Conservation (phyloP, 2,888 invertebrate species). For the Pogonocherus hispidulus region DNA sequence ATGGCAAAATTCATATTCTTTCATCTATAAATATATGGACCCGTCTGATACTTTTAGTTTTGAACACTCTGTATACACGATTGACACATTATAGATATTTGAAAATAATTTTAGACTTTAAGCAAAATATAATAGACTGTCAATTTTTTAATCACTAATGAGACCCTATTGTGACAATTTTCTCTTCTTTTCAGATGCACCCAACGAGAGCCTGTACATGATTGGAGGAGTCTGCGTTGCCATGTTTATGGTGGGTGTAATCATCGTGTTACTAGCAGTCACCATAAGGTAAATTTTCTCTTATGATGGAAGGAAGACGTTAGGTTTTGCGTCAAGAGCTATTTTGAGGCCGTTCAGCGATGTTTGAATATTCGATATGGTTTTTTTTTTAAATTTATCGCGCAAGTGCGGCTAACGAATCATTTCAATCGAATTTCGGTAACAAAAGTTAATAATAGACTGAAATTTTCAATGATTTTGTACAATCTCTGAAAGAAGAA, state of each 20-base stretch:
- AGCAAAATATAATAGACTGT: too few species aligned
- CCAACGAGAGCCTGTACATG: constrained; percentile 87
- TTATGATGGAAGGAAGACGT: constrained; percentile 32
- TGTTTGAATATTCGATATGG: constrained; percentile 1
- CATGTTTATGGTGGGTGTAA: constrained; percentile 85
- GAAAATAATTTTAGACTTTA: too few species aligned
- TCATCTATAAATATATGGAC: too few species aligned
- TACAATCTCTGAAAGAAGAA: too few species aligned
- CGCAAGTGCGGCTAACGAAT: not conserved
- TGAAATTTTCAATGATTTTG: too few species aligned
- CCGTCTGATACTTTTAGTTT: too few species aligned
- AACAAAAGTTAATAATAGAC: too few species aligned
- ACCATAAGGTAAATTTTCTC: constrained; percentile 79
- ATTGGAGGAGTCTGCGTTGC: constrained; percentile 88
- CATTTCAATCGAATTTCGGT: not conserved
- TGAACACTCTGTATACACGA: too few species aligned
- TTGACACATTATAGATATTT: too few species aligned
- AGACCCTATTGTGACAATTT: too few species aligned
- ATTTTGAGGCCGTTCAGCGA: constrained; percentile 35
- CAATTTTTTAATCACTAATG: too few species aligned
- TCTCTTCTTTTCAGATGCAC: constrained; percentile 80
- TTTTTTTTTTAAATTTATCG: not conserved
- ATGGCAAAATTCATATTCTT: too few species aligned
- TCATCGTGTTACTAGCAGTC: constrained; percentile 84
- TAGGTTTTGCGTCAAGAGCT: constrained; percentile 24